Evolutionary conservation across 2,888 invertebrate species (phyloP), one percentile per base, ranked within the genome.

Genomic region (Rosalia funebris): DNA sequence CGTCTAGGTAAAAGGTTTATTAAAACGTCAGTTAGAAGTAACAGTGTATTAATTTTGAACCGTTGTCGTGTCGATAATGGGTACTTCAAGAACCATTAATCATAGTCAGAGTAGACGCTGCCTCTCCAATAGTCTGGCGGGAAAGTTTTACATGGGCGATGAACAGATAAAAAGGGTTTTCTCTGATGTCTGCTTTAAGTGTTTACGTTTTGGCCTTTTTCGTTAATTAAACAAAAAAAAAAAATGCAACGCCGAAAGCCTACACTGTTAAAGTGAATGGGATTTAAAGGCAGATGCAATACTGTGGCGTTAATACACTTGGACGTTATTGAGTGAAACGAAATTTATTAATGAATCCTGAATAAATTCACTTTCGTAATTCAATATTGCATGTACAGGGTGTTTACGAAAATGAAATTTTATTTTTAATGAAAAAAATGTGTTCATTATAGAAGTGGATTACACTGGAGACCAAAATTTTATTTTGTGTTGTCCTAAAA

Each of bases 61-160:
- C 60, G 50, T 46, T 56, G 45, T 64, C 61, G 60, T 56, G 58
- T 58, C 64, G 58, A 64, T 61, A 58, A 59, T 53, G 45, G 47
- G 56, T 48, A 48, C 50, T 59, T 19, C 55, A 47, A 31, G 16
- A 9, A 59, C 52, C 58, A 62, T 62, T 62, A 59, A 62, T 62
- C 62, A 59, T 59, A 34, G 12, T 25, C 34, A n/a, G 34, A 34
- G 10, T n/a, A 47, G 48, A 36, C 36, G 15, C 12, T 11, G 14
- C 48, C 19, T 14, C 47, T 36, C 36, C 47, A 14, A 25, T 39
- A 50, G 50, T 50, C 50, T 37, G 15, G 39, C 50, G 37, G 39
- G 15, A 12, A 47, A 17, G 39, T 50, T 50, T 39, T 39, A 37
- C 37, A 50, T 39, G n/a, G 16, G 14, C 25, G 39, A 39, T 20